phyloP scores from a whole-genome alignment of 2,113 vertebrate species.

The Terrapene triunguis region DNA sequence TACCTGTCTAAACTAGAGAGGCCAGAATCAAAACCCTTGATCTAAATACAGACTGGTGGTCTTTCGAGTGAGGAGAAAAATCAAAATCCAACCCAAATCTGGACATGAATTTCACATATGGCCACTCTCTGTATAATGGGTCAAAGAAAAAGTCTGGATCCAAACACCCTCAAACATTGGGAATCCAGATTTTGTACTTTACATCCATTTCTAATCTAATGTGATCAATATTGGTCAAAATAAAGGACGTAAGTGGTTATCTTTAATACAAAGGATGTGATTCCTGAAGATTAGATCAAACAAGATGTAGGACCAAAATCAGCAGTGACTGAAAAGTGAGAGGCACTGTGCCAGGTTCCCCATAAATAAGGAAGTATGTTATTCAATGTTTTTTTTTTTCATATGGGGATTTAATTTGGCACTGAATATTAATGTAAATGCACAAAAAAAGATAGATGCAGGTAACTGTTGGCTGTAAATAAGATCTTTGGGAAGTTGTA shows the following conservation, averaged over 20 bases:
- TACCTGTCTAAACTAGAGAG: slow-evolving; percentile 1
- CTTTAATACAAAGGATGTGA: neutral
- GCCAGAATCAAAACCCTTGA: neutral
- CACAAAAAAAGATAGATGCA: neutral
- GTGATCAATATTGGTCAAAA: neutral
- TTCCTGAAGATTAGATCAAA: neutral
- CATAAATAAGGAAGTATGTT: neutral
- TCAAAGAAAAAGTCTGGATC: neutral
- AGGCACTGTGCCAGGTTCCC: neutral
- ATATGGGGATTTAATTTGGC: neutral
- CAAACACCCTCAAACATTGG: neutral
- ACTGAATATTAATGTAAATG: neutral
- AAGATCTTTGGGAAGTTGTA: neutral
- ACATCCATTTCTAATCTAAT: neutral
- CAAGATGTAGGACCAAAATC: neutral
- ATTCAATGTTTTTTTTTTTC: neutral
- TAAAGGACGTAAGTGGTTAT: neutral
- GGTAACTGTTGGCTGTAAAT: neutral
- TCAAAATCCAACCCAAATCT: neutral
- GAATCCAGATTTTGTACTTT: neutral
- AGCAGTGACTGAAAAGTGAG: neutral
- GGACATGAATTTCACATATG: neutral
- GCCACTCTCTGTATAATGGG: neutral
- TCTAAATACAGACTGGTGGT: neutral
- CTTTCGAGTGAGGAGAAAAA: neutral